Evolutionary conservation across 2,113 vertebrate species (phyloP).

Genomic region (Phrynosoma platyrhinos): DNA sequence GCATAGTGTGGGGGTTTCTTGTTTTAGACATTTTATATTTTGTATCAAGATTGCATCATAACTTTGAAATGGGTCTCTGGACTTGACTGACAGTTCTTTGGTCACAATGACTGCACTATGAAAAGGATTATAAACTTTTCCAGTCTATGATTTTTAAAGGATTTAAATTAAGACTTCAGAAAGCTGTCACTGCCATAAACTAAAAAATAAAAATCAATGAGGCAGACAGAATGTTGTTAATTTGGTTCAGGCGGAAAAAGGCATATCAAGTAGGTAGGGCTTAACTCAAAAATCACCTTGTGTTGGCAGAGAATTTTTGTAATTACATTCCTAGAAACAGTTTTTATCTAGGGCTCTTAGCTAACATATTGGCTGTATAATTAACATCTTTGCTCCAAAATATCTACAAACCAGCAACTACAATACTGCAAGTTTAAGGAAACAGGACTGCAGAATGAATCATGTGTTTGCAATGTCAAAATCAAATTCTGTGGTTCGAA

Average conservation of each 20-base stretch:
- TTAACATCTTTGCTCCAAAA: neutral
- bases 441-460: neutral
- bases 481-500: neutral
- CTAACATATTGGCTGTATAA: neutral
- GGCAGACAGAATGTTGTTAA: neutral
- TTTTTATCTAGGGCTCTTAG: neutral
- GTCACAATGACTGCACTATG: neutral
- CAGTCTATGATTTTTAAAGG: constrained; percentile 34
- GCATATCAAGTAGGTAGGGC: neutral
- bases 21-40: neutral
- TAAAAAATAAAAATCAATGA: constrained; percentile 40
- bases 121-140: constrained; percentile 31
- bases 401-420: neutral
- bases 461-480: neutral
- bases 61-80: neutral
- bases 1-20: neutral
- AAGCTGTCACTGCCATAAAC: constrained; percentile 2
- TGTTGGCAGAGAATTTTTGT: neutral
- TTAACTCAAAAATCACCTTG: constrained; percentile 24
- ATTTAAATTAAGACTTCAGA: constrained; percentile 34
- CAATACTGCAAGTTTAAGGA: neutral
- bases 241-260: constrained; percentile 7
- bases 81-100: neutral
- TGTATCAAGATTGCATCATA: neutral
- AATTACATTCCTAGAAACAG: neutral